Percentiles rank a stretch among this genome's conserved stretches.
phyloP scores from a whole-genome alignment of 2,113 vertebrate genomes.

The Meleagris gallopavo region DNA sequence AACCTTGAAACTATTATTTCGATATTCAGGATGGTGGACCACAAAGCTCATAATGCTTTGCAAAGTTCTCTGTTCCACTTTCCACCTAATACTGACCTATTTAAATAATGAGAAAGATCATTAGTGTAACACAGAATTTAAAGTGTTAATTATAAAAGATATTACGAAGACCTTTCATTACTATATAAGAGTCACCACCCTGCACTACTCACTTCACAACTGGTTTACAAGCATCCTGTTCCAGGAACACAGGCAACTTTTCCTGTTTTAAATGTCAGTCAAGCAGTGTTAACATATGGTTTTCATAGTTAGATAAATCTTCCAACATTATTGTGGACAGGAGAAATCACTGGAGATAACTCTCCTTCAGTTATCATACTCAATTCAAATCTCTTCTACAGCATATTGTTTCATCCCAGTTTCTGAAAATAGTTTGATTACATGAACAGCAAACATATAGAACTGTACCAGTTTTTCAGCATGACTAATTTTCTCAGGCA shows the following conservation, averaged over 20 bases:
- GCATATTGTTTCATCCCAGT: not conserved
- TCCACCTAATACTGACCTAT: constrained; percentile 3
- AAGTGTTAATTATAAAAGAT: constrained; percentile 1
- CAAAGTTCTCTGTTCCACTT: not conserved
- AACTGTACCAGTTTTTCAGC: constrained; percentile 52
- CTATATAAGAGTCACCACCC: not conserved
- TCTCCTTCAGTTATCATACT: not conserved
- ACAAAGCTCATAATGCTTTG: not conserved
- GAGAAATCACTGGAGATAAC: not conserved
- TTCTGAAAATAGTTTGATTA: constrained; percentile 5
- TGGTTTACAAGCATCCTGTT: constrained; percentile 36
- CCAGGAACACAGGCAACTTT: not conserved
- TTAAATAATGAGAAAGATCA: not conserved
- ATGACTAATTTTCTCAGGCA: constrained; percentile 16
- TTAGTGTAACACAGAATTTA: not conserved
- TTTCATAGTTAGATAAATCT: not conserved
- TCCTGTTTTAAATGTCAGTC: constrained; percentile 23
- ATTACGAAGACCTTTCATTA: constrained; percentile 36
- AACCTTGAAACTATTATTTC: not conserved
- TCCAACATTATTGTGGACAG: not conserved
- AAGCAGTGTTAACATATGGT: not conserved
- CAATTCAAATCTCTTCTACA: not conserved
- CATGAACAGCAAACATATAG: not conserved
- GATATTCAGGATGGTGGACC: not conserved
- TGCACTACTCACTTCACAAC: not conserved